A percentile compares a stretch with the other conserved stretches of the same genome.
phyloP scores from a whole-genome alignment of 2,113 vertebrate genomes.

The Melanocharis versteri region DNA sequence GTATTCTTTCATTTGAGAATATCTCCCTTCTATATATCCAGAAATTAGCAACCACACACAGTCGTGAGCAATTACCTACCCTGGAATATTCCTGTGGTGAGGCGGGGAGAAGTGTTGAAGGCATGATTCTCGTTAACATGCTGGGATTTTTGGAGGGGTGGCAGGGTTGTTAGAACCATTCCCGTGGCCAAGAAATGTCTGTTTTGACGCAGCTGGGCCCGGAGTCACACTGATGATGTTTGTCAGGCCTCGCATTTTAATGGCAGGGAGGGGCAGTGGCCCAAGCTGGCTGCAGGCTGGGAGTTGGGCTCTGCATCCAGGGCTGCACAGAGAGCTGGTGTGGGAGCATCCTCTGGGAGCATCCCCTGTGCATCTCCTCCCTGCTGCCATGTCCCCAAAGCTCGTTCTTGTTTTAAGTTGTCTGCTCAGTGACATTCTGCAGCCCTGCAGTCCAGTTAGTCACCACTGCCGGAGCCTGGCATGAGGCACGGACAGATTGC shows the following conservation, averaged over 20 bases:
- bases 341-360: background rate
- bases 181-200: background rate
- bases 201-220: background rate
- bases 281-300: background rate
- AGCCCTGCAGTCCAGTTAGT: conserved; percentile 29
- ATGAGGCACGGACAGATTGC: background rate
- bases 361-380: background rate
- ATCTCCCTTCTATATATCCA: background rate
- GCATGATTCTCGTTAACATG: background rate
- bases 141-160: background rate
- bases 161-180: background rate
- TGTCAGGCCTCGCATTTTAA: background rate
- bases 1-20: conserved; percentile 43
- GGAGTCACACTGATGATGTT: background rate
- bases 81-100: background rate
- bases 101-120: conserved; percentile 1
- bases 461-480: background rate
- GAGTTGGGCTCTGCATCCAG: background rate
- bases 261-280: background rate
- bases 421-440: conserved; percentile 1
- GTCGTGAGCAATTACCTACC: background rate
- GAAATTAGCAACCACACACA: background rate
- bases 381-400: rapidly evolving
- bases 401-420: background rate
- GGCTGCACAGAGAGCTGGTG: rapidly evolving